Conservation (phyloP, 2,888 invertebrate species). For the Epistrophe grossulariae region DNA sequence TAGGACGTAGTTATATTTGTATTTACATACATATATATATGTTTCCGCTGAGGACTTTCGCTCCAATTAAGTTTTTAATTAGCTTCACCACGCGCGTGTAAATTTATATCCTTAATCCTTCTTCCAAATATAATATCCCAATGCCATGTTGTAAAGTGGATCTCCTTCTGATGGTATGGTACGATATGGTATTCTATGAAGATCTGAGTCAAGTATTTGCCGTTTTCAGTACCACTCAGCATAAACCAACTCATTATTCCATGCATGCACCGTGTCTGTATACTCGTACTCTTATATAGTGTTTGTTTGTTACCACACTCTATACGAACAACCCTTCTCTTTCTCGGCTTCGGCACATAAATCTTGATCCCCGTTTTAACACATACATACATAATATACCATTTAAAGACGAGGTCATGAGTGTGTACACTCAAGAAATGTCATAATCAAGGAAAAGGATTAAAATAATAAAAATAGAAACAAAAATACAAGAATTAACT, state of each 20-base stretch:
- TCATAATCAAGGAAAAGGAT: conserved; percentile 55
- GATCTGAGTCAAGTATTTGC: conserved; percentile 52
- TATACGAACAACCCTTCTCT: background rate
- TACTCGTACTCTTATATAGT: too few species aligned
- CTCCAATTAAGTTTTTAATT: conserved; percentile 69
- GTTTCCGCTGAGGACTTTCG: conserved; percentile 13
- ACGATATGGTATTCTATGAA: too few species aligned
- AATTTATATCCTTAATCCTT: conserved; percentile 36
- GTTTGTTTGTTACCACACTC: conserved; percentile 1
- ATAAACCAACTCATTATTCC: conserved; percentile 42
- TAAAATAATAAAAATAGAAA: background rate
- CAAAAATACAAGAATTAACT: background rate
- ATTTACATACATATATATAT: background rate
- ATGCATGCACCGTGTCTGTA: conserved; percentile 45
- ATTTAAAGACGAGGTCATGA: conserved; percentile 64
- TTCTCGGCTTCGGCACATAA: background rate
- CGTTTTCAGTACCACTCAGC: conserved; percentile 47
- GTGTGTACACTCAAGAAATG: conserved; percentile 45
- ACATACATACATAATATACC: background rate
- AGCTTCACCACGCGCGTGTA: conserved; percentile 54
- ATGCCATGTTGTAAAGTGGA: conserved; percentile 46
- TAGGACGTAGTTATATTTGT: background rate
- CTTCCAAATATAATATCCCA: conserved; percentile 37
- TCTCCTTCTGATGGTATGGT: background rate
- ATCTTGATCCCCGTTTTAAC: conserved; percentile 53